Evolutionary conservation across 2,113 vertebrate species (phyloP).

Genomic region (Hyla sarda): DNA sequence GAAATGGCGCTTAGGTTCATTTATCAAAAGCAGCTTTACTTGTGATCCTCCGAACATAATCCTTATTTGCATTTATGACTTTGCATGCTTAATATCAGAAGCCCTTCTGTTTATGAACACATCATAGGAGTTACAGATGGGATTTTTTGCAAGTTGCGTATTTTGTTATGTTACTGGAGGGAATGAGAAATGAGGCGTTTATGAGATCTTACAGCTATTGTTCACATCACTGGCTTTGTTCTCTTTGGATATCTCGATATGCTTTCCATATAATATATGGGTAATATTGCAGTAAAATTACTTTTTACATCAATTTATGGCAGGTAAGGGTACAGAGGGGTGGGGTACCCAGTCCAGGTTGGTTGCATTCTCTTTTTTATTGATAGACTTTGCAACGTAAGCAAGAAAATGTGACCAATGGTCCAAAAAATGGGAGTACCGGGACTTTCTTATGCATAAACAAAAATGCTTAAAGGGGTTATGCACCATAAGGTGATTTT

Average conservation of each 20-base stretch:
- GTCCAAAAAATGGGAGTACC: too few species aligned
- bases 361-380: too few species aligned
- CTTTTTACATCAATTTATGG: too few species aligned
- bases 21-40: constrained; percentile 6
- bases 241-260: not conserved
- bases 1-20: not conserved
- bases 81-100: constrained; percentile 14
- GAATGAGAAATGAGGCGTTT: not conserved
- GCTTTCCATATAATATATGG: not conserved
- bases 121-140: not conserved
- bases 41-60: not conserved
- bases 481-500: too few species aligned
- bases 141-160: not conserved
- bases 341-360: not conserved
- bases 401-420: too few species aligned
- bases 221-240: not conserved
- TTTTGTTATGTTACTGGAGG: not conserved
- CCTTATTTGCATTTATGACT: constrained; percentile 1
- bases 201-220: not conserved
- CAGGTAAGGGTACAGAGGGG: too few species aligned
- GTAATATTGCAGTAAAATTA: not conserved
- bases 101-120: not conserved
- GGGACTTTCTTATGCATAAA: too few species aligned
- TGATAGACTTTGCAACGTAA: too few species aligned
- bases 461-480: too few species aligned